Conservation (phyloP, 2,888 invertebrate genomes). For the Pandemis cinnamomeana region DNA sequence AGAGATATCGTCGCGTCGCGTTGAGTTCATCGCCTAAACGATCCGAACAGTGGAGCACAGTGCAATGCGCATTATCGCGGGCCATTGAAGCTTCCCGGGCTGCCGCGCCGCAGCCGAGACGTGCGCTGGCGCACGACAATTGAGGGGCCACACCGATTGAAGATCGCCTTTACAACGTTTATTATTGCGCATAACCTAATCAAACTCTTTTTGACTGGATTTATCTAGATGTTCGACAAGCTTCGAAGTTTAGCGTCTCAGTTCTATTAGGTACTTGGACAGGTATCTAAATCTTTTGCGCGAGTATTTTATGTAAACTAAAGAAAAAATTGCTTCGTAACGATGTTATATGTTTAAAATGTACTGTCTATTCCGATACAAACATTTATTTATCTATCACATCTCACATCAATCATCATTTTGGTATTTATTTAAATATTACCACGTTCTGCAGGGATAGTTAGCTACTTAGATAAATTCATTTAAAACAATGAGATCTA, state of each 20-base stretch:
- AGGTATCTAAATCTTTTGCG: not conserved
- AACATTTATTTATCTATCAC: too few species aligned
- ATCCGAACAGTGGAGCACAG: constrained; percentile 46
- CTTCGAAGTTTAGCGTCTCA: not conserved
- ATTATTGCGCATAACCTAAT: constrained; percentile 58
- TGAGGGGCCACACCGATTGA: constrained; percentile 67
- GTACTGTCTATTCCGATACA: too few species aligned
- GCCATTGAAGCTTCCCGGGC: constrained; percentile 57
- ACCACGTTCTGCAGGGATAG: too few species aligned
- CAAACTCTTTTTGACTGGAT: constrained; percentile 53
- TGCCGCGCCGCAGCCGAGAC: constrained; percentile 51
- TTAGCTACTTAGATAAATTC: not conserved
- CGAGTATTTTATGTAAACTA: too few species aligned
- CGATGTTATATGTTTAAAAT: too few species aligned
- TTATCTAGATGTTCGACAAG: constrained; percentile 15
- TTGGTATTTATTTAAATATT: too few species aligned
- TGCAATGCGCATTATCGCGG: constrained; percentile 51
- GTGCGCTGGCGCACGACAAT: constrained; percentile 63
- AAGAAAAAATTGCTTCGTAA: too few species aligned
- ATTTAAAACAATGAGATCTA: not conserved
- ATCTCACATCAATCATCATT: too few species aligned
- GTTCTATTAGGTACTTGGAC: not conserved
- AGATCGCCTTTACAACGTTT: constrained; percentile 58
- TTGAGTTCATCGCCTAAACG: constrained; percentile 75
- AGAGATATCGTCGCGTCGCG: constrained; percentile 49